Evolutionary conservation across 2,888 invertebrate genomes (phyloP).

Genomic region (Folsomia manolachei): DNA sequence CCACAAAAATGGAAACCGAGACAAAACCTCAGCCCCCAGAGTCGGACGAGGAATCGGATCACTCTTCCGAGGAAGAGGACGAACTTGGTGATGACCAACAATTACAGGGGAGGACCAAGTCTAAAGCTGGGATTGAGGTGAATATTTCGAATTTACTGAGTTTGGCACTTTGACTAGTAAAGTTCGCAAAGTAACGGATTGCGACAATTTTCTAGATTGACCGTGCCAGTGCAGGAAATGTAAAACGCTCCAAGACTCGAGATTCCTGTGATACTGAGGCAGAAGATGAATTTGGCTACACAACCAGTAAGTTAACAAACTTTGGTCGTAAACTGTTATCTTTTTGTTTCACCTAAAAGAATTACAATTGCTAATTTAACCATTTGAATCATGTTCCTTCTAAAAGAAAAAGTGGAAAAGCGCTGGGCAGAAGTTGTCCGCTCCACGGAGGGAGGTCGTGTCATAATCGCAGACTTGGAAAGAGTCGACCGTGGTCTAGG

Average conservation of each 20-base stretch:
- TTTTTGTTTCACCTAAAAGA: too few relatives aligned
- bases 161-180: too few relatives aligned
- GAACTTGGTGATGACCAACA: constrained; percentile 66
- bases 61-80: constrained; percentile 66
- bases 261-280: constrained; percentile 75
- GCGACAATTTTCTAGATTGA: too few relatives aligned
- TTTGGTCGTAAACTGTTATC: too few relatives aligned
- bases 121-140: constrained; percentile 73
- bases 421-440: constrained; percentile 78
- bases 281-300: constrained; percentile 91
- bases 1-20: constrained; percentile 47
- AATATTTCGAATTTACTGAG: constrained; percentile 27
- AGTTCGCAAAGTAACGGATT: too few relatives aligned
- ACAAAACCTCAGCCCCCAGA: neutral
- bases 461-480: constrained; percentile 49
- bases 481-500: constrained; percentile 74
- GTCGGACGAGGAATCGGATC: constrained; percentile 62
- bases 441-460: constrained; percentile 57
- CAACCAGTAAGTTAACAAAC: constrained; percentile 87
- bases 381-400: constrained; percentile 31
- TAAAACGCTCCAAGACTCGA: constrained; percentile 72
- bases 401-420: constrained; percentile 84
- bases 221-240: constrained; percentile 80
- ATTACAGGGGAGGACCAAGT: constrained; percentile 72
- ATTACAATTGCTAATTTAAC: too few relatives aligned